Evolutionary conservation across 2,797 vertebrate species (phyloP).

Genomic region (Ammospiza maritima): DNA sequence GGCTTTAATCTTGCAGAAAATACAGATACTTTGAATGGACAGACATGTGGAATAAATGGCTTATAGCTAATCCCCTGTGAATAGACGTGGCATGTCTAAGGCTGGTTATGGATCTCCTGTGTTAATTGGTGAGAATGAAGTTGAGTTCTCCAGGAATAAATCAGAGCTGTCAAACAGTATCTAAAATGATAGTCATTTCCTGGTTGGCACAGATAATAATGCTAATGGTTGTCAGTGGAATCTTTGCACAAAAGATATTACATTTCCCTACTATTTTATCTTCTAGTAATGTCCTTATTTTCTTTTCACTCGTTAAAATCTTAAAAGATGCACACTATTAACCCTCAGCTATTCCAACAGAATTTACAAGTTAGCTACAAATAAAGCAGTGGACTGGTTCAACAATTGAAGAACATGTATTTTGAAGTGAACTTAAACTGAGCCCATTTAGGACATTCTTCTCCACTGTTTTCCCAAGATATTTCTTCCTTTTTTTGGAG

Average conservation of each 20-base stretch:
- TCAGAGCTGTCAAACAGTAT: slow-evolving; percentile 59
- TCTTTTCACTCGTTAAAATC: not conserved
- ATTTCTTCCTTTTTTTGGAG: not conserved
- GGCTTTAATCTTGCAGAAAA: slow-evolving; percentile 31
- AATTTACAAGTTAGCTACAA: not conserved
- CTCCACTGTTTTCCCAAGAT: not conserved
- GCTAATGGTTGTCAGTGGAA: slow-evolving; percentile 34
- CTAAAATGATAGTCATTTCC: slow-evolving; percentile 57
- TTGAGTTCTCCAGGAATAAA: slow-evolving; percentile 42
- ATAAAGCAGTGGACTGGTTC: not conserved
- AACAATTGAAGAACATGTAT: not conserved
- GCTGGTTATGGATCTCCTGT: slow-evolving; percentile 48
- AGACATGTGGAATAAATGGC: slow-evolving; percentile 33
- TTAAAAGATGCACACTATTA: not conserved
- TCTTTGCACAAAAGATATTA: slow-evolving; percentile 33
- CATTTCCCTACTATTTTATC: slow-evolving; percentile 34
- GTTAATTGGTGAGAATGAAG: slow-evolving; percentile 59
- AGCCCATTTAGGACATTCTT: not conserved
- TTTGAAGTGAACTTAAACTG: not conserved
- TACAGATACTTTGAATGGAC: slow-evolving; percentile 30
- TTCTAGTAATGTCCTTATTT: slow-evolving; percentile 35
- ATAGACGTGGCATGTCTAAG: not conserved
- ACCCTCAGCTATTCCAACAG: not conserved
- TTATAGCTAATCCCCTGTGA: slow-evolving; percentile 51
- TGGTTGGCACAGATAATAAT: slow-evolving; percentile 56